Evolutionary conservation across 2,797 vertebrate species (phyloP).

Genomic region (Dermochelys coriacea): DNA sequence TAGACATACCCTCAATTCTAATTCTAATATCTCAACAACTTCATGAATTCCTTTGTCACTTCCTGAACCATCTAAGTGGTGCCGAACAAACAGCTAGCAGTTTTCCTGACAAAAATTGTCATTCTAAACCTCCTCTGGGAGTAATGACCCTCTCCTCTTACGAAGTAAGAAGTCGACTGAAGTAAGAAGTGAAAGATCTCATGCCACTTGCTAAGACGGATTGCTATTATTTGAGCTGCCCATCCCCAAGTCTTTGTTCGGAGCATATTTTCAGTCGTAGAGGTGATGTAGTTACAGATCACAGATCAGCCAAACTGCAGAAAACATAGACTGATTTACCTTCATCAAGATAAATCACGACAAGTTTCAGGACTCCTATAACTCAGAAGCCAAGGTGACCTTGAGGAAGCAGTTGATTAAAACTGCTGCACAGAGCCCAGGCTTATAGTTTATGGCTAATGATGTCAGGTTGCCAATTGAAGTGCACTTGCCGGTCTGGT

Average conservation of each 20-base stretch:
- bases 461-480: constrained; percentile 46
- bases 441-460: constrained; percentile 58
- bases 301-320: constrained; percentile 72
- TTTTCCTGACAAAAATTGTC: constrained; percentile 21
- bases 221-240: constrained; percentile 72
- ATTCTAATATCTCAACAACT: neutral
- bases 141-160: constrained; percentile 56
- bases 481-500: neutral
- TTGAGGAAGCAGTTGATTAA: constrained; percentile 77
- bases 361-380: constrained; percentile 67
- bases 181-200: constrained; percentile 65
- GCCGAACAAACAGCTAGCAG: neutral
- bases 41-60: constrained; percentile 24
- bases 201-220: constrained; percentile 66
- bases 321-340: constrained; percentile 68
- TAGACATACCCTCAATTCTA: neutral
- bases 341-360: constrained; percentile 78
- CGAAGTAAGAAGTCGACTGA: constrained; percentile 60
- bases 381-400: constrained; percentile 75
- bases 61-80: neutral
- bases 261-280: constrained; percentile 63
- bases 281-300: constrained; percentile 74
- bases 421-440: constrained; percentile 67
- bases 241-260: constrained; percentile 62
- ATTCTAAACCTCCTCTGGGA: constrained; percentile 45